Conservation (phyloP, 2,888 invertebrate species). For the Augochlorella aurata region DNA sequence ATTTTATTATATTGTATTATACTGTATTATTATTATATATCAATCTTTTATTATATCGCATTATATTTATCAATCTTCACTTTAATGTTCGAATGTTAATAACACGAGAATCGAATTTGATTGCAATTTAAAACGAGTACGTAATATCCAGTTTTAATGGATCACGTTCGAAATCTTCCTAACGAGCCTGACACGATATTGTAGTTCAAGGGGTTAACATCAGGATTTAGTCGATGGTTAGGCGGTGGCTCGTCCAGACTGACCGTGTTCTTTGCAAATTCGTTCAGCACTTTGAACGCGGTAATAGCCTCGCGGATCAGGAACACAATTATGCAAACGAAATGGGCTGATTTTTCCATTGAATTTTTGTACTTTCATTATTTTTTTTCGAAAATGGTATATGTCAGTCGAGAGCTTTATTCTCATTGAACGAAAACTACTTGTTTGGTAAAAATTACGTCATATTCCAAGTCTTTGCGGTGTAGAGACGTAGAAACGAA, state of each 20-base stretch:
- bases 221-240: background rate
- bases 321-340: background rate
- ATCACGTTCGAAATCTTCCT: too few species aligned
- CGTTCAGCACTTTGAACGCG: background rate
- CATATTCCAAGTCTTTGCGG: background rate
- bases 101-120: too few species aligned
- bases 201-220: background rate
- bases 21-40: too few species aligned
- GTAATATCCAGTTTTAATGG: too few species aligned
- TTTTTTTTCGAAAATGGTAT: background rate
- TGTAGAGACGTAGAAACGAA: background rate
- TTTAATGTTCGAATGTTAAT: too few species aligned
- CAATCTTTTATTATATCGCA: too few species aligned
- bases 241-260: background rate
- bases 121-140: too few species aligned
- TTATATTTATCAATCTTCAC: too few species aligned
- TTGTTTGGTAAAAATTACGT: background rate
- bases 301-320: background rate
- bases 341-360: background rate
- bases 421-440: background rate
- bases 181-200: too few species aligned
- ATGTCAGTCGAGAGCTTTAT: background rate
- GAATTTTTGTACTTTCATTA: slow-evolving; percentile 7
- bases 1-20: too few species aligned
- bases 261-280: background rate